Conservation (phyloP, 1,140 invertebrate genomes). For the Dendrolimus punctatus region DNA sequence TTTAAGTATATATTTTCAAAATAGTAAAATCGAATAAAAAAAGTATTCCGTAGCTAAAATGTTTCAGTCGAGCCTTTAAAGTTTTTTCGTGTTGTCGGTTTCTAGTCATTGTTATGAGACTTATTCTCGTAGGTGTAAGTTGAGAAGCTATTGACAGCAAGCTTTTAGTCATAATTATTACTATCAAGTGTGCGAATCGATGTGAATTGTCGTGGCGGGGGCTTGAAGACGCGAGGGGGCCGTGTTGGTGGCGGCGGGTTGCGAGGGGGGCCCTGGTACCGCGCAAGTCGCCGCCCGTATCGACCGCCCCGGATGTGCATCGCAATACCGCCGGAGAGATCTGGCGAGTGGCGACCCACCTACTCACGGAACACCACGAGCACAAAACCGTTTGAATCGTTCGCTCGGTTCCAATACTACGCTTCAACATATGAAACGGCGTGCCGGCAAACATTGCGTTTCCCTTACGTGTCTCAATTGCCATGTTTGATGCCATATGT, state of each 20-base stretch:
- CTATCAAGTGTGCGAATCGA: conserved; percentile 60
- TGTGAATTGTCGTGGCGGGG: conserved; percentile 48
- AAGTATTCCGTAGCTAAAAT: no score
- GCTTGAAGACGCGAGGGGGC: conserved; percentile 45
- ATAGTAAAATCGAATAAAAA: no score
- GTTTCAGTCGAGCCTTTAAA: no score
- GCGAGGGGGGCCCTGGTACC: conserved; percentile 41
- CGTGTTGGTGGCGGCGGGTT: conserved; percentile 27
- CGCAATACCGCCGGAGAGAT: conserved; percentile 58
- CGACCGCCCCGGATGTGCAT: conserved; percentile 67
- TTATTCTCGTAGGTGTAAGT: conserved; percentile 20
- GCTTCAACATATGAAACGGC: conserved; percentile 8
- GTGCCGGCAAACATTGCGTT: background rate
- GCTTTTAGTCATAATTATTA: conserved; percentile 37
- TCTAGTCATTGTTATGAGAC: conserved; percentile 2
- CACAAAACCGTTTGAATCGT: conserved; percentile 30
- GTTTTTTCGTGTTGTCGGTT: no score
- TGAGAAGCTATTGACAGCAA: conserved; percentile 42
- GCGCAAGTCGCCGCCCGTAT: conserved; percentile 64
- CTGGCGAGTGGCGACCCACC: conserved; percentile 48
- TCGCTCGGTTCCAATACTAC: conserved; percentile 22
- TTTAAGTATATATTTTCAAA: no score
- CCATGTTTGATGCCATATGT: no score
- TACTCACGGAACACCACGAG: conserved; percentile 37
- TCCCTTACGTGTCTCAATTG: conserved; percentile 3